Conservation (phyloP, 2,113 vertebrate genomes). For the Rhinogobius similis region DNA sequence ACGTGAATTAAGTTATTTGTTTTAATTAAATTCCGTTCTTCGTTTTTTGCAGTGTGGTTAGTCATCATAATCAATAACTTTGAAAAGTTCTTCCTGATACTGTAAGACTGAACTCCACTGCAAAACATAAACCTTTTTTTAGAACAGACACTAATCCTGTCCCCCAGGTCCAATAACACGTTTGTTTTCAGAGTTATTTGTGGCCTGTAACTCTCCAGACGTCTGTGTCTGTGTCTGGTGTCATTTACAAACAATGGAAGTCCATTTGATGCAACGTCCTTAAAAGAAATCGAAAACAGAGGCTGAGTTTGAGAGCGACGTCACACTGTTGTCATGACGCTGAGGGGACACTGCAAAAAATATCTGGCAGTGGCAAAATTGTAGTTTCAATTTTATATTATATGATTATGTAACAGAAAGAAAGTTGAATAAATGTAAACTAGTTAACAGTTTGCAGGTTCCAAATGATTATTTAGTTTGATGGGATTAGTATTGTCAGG, state of each 20-base stretch:
- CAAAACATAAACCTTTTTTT: slow-evolving; percentile 11
- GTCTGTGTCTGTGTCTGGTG: slow-evolving; percentile 4
- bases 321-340: no score
- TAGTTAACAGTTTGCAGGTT: no score
- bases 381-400: no score
- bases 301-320: no score
- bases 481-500: no score
- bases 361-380: no score
- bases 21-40: no score
- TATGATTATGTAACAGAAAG: no score
- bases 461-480: no score
- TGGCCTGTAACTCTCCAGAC: neutral
- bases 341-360: no score
- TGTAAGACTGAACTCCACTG: neutral
- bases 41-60: neutral
- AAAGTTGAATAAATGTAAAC: no score
- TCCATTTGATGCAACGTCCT: neutral
- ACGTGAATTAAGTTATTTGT: no score
- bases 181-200: neutral
- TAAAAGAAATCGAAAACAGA: neutral
- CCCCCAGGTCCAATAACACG: neutral
- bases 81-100: neutral
- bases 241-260: slow-evolving; percentile 5
- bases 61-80: neutral
- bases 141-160: neutral